Conservation (phyloP, 2,888 invertebrate genomes). For the Drosophila flavopinicola region DNA sequence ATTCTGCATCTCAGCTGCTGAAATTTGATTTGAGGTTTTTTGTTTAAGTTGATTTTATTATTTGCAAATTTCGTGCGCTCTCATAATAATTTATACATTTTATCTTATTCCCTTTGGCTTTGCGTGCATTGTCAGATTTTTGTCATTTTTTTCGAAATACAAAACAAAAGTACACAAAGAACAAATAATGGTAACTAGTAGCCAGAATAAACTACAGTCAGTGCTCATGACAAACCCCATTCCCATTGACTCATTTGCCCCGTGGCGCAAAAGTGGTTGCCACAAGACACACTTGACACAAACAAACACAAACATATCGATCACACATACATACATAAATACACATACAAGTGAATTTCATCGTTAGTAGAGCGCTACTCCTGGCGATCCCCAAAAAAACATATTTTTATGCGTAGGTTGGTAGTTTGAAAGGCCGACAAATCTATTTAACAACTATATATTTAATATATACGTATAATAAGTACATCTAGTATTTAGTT, state of each 20-base stretch:
- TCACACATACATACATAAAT: slow-evolving; percentile 15
- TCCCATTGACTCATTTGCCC: slow-evolving; percentile 42
- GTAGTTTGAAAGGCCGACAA: slow-evolving; percentile 61
- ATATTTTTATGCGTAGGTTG: slow-evolving; percentile 65
- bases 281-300: slow-evolving; percentile 20
- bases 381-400: slow-evolving; percentile 27
- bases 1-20: slow-evolving; percentile 16
- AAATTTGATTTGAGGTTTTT: slow-evolving; percentile 27
- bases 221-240: slow-evolving; percentile 35
- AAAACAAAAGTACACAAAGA: slow-evolving; percentile 11
- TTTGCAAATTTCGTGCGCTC: neutral
- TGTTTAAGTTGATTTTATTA: neutral
- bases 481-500: slow-evolving; percentile 58
- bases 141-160: slow-evolving; percentile 20
- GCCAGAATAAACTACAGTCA: slow-evolving; percentile 41
- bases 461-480: slow-evolving; percentile 33
- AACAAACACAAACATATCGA: slow-evolving; percentile 14
- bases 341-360: slow-evolving; percentile 30
- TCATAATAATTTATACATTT: slow-evolving; percentile 3
- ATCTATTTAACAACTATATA: slow-evolving; percentile 35
- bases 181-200: slow-evolving; percentile 24
- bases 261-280: slow-evolving; percentile 13
- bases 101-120: slow-evolving; percentile 23
- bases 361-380: slow-evolving; percentile 47
- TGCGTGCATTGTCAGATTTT: slow-evolving; percentile 41